Base-by-base conservation (phyloP, 2,113 vertebrate species). In the Dipodomys spectabilis region DNA sequence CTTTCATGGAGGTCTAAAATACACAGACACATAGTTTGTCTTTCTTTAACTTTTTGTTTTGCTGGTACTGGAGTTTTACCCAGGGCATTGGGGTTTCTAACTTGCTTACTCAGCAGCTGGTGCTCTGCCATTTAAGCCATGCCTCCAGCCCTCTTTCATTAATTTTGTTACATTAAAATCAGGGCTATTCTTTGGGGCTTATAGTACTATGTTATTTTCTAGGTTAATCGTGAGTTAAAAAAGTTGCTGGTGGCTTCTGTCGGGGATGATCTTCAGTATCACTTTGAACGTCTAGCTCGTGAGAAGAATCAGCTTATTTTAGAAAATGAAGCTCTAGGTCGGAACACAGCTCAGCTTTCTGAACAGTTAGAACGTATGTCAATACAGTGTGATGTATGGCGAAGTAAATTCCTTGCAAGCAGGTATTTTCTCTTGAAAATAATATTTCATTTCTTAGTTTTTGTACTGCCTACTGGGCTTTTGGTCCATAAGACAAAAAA, bases 341-440 rank as follows among this genome's bases (percentile, higher is more conserved):
- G 98, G 22, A 99, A 97, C 91, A 97, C 98, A 77, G 96, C 99
- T 15, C 99, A 99, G 86, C 96, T 99, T 0, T 99, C 99, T 0
- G 99, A 99, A 88, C 99, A 99, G 74, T 73, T 99, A 39, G 99
- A 99, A 94, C 98, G 99, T 25, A 99, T 99, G 99, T 99, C 99
- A 11, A 99, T 99, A 94, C 99, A 99, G 72, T 99, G 99, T 89
- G 99, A 99, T 0, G 99, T 99, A n/a, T 99, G 99, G 99, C 98
- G 99, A 97, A 99, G 99, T 98, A 99, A 99, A 98, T 99, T 99
- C 97, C 98, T 99, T 5, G 99, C 99, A 81, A 99, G 99, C 99
- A 99, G 99, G 99, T 99, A 98, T 49, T 89, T 84, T 35, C 39
- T 60, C 2, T 9, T 71, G 62, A 53, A 78, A 80, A 69, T 60